phyloP scores from a whole-genome alignment of 2,888 invertebrate genomes.

The Agriotes lineatus region DNA sequence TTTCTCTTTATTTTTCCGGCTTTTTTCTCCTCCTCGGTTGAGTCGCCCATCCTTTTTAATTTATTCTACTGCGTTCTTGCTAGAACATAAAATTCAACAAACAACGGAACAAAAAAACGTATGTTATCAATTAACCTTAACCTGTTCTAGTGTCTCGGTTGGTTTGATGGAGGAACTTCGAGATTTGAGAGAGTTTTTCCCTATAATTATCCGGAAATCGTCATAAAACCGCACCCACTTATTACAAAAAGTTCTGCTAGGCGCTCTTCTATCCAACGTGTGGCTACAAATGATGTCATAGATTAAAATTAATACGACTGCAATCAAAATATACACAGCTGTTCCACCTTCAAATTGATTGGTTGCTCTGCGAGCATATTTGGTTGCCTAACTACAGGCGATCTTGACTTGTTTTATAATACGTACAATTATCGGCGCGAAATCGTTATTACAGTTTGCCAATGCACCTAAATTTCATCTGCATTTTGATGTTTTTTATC shows the following conservation, averaged over 20 bases:
- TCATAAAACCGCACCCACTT: background rate
- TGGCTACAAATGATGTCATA: background rate
- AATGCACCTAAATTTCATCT: no score
- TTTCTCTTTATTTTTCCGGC: conserved; percentile 58
- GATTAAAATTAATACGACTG: background rate
- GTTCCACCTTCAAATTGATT: background rate
- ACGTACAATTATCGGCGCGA: no score
- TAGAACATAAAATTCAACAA: background rate
- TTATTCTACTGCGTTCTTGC: background rate
- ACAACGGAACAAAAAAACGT: no score
- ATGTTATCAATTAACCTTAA: no score
- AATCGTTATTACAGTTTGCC: no score
- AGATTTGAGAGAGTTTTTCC: no score
- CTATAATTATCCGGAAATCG: background rate
- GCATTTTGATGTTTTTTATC: no score
- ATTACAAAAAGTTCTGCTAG: background rate
- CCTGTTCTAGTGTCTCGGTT: no score
- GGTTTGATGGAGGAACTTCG: no score
- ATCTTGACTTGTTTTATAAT: background rate
- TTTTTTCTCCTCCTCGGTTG: conserved; percentile 45
- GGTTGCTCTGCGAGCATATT: background rate
- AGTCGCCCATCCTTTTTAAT: conserved; percentile 12
- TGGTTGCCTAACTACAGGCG: conserved; percentile 1
- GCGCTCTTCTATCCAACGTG: background rate
- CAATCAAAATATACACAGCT: background rate